Evolutionary conservation across 2,888 invertebrate genomes (phyloP).

Genomic region (Mesorhabditis sp.): DNA sequence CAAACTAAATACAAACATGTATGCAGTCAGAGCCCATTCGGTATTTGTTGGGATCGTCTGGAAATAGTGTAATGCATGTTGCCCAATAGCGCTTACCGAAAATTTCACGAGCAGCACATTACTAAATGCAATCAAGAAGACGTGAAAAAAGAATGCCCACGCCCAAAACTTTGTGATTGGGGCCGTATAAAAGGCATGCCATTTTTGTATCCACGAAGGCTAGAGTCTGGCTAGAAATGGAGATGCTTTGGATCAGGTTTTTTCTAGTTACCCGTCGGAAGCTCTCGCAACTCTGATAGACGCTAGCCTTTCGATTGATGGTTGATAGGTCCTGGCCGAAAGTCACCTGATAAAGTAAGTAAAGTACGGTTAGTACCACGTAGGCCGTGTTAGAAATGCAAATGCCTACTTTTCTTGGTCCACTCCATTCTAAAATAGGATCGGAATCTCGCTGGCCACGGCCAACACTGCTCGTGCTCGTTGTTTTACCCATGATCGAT

Average conservation of each 20-base stretch:
- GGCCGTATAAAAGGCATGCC: slow-evolving; percentile 94
- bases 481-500: neutral
- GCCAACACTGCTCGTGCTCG: neutral
- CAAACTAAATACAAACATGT: slow-evolving; percentile 42
- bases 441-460: slow-evolving; percentile 1
- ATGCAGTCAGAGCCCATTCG: slow-evolving; percentile 49
- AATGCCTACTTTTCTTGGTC: neutral
- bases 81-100: neutral
- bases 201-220: slow-evolving; percentile 40
- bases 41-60: slow-evolving; percentile 27
- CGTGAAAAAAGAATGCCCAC: neutral
- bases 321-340: neutral
- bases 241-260: neutral
- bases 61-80: neutral
- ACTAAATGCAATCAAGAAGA: slow-evolving; percentile 18
- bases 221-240: neutral
- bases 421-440: neutral
- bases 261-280: neutral
- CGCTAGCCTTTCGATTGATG: slow-evolving; percentile 2
- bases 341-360: neutral
- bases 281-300: slow-evolving; percentile 6
- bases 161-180: slow-evolving; percentile 72
- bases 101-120: slow-evolving; percentile 18
- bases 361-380: neutral
- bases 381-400: neutral